phyloP scores from a whole-genome alignment of 2,888 invertebrate species.

The Trissoscelio sp. region DNA sequence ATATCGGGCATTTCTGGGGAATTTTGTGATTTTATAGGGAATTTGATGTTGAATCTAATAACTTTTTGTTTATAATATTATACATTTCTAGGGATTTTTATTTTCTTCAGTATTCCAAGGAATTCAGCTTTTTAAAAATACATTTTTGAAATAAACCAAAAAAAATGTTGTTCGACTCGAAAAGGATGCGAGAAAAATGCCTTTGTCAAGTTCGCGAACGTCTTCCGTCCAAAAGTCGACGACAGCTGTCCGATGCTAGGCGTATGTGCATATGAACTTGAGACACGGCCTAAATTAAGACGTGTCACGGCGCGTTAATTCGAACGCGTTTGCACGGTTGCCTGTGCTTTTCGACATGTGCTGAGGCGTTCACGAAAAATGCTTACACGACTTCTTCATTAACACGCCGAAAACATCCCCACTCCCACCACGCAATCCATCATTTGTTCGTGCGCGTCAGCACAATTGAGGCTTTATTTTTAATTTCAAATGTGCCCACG shows the following conservation, averaged over 20 bases:
- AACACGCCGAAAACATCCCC: slow-evolving; percentile 74
- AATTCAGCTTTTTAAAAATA: no score
- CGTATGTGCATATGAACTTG: slow-evolving; percentile 62
- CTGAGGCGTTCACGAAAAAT: slow-evolving; percentile 70
- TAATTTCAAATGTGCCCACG: slow-evolving; percentile 7
- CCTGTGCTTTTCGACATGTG: slow-evolving; percentile 65
- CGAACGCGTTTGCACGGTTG: slow-evolving; percentile 68
- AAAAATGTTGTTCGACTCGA: no score
- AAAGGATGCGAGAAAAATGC: slow-evolving; percentile 30
- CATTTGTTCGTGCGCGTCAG: slow-evolving; percentile 65
- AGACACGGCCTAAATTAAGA: slow-evolving; percentile 77
- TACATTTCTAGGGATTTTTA: no score
- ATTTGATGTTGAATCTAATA: no score
- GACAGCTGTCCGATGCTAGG: slow-evolving; percentile 69
- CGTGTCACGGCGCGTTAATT: slow-evolving; percentile 76
- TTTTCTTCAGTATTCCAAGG: no score
- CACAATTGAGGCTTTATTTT: slow-evolving; percentile 42
- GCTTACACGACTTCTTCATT: slow-evolving; percentile 76
- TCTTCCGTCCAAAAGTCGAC: slow-evolving; percentile 57
- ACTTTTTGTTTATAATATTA: no score
- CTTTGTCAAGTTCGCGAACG: slow-evolving; percentile 44
- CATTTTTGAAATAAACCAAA: no score
- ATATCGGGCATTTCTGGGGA: no score
- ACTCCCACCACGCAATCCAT: slow-evolving; percentile 71
- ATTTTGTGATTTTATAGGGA: no score